Evolutionary conservation across 2,113 vertebrate species (phyloP).

Genomic region (Oophaga pumilio): DNA sequence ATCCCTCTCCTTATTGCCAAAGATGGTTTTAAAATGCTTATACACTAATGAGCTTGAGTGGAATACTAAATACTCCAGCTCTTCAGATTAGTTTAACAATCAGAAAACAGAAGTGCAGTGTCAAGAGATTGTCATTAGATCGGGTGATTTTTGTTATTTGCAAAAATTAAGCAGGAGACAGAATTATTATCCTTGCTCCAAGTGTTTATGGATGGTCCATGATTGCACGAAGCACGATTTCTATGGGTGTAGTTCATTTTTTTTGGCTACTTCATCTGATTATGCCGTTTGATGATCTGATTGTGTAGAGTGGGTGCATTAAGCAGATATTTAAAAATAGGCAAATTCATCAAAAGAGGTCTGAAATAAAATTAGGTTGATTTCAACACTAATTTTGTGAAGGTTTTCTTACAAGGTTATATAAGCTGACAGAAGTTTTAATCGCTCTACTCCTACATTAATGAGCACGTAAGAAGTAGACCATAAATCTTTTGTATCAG

Average conservation of each 20-base stretch:
- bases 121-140: conserved; percentile 7
- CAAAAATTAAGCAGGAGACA: neutral
- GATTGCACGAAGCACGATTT: conserved; percentile 5
- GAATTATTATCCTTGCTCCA: neutral
- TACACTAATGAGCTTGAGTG: neutral
- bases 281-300: neutral
- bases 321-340: conserved; percentile 21
- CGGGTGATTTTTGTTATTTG: conserved; percentile 1
- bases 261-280: conserved; percentile 33
- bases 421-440: neutral
- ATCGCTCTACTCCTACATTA: neutral
- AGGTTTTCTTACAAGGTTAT: neutral
- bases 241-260: conserved; percentile 15
- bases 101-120: neutral
- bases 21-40: neutral
- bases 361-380: neutral
- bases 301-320: conserved; percentile 28
- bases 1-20: neutral
- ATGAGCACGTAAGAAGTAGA: neutral
- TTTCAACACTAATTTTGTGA: neutral
- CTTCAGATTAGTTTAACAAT: conserved; percentile 20
- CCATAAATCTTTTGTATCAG: neutral
- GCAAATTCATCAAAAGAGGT: neutral
- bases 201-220: neutral
- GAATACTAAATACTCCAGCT: neutral